Conservation (phyloP, 2,888 invertebrate genomes). For the Mesorhabditis spiculigera region DNA sequence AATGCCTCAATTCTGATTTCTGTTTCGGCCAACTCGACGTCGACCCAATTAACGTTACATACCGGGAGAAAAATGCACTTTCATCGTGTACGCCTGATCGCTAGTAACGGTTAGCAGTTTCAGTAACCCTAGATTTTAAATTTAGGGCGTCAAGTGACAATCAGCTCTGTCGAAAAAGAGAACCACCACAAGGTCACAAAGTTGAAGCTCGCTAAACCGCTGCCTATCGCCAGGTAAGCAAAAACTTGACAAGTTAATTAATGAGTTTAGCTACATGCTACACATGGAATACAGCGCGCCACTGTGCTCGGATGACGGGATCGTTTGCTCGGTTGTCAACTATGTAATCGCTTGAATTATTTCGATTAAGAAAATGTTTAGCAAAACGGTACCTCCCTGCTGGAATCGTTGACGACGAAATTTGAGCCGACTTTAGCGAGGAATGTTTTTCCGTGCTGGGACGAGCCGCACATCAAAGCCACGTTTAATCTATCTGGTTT, state of each 20-base stretch:
- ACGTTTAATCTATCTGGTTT: constrained; percentile 49
- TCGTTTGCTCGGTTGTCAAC: constrained; percentile 27
- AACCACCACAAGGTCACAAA: not conserved
- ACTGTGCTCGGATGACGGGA: constrained; percentile 31
- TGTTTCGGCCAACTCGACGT: not conserved
- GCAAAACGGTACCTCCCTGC: not conserved
- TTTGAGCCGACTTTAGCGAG: constrained; percentile 54
- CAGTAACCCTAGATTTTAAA: not conserved
- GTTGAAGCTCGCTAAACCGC: not conserved
- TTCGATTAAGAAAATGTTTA: too few species aligned
- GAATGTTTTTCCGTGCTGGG: constrained; percentile 54
- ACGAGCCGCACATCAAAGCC: constrained; percentile 50
- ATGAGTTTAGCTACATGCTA: constrained; percentile 24
- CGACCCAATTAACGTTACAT: not conserved
- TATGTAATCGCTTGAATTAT: not conserved
- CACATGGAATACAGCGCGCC: constrained; percentile 33
- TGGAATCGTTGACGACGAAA: constrained; percentile 48
- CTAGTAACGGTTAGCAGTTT: not conserved
- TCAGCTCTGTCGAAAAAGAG: not conserved
- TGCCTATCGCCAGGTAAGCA: not conserved
- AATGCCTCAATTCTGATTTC: not conserved
- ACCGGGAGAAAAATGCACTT: not conserved
- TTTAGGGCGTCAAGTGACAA: not conserved
- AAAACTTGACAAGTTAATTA: constrained; percentile 6
- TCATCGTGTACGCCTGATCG: not conserved